Conservation (phyloP, 1,140 invertebrate species). For the Pseudomyrmex gracilis region DNA sequence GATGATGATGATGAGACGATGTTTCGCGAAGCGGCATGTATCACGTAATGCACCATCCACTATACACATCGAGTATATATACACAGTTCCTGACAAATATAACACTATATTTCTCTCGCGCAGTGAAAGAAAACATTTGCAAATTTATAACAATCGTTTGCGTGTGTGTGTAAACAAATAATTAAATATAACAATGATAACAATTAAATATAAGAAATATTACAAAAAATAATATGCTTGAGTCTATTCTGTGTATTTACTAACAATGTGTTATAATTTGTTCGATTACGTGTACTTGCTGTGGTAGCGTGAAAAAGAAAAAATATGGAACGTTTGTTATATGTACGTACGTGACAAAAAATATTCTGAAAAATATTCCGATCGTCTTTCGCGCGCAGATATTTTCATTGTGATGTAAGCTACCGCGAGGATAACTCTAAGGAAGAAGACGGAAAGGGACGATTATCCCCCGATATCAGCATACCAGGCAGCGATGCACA, state of each 20-base stretch:
- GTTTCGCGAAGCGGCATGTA: constrained; percentile 75
- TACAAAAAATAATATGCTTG: too few species aligned
- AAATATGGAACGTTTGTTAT: not conserved
- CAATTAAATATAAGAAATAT: not conserved
- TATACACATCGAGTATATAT: constrained; percentile 36
- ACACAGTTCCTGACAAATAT: constrained; percentile 68
- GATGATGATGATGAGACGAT: constrained; percentile 82
- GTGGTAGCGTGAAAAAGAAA: not conserved
- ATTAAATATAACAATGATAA: not conserved
- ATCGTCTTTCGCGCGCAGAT: constrained; percentile 15
- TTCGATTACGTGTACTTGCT: too few species aligned
- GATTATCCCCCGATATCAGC: constrained; percentile 76
- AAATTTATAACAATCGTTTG: too few species aligned
- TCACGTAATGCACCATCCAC: constrained; percentile 70
- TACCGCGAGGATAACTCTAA: constrained; percentile 29
- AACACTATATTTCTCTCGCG: constrained; percentile 5
- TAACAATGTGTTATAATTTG: not conserved
- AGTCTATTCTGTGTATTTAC: not conserved
- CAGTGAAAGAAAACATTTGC: too few species aligned
- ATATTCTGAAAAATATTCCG: constrained; percentile 32
- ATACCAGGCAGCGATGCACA: constrained; percentile 75
- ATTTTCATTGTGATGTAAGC: constrained; percentile 53
- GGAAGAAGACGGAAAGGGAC: constrained; percentile 77
- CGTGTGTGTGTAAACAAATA: too few species aligned
- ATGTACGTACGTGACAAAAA: not conserved